Conservation (phyloP, 2,888 invertebrate genomes). For the Caenorhabditis sp. region DNA sequence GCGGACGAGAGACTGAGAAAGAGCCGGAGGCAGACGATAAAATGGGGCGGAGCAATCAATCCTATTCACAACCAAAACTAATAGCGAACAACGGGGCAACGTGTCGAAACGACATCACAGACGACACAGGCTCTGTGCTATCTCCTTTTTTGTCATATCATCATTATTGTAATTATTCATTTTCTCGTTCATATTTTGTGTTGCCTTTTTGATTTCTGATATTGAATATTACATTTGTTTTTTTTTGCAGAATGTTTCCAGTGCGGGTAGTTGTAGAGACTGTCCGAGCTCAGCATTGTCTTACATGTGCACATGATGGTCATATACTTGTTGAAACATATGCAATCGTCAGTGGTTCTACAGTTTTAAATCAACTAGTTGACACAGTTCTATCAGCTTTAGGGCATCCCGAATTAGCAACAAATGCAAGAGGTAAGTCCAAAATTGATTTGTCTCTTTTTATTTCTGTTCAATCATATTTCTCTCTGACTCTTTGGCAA, state of each 20-base stretch:
- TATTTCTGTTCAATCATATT: not conserved
- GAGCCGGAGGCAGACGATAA: not conserved
- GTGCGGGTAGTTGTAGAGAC: slow-evolving; percentile 91
- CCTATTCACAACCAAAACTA: slow-evolving; percentile 4
- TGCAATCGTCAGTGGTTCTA: slow-evolving; percentile 81
- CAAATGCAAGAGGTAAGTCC: slow-evolving; percentile 73
- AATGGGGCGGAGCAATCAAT: not conserved
- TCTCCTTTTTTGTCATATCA: not conserved
- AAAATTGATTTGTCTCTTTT: not conserved
- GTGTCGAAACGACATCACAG: not conserved
- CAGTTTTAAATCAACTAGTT: slow-evolving; percentile 77
- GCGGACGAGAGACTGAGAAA: slow-evolving; percentile 7
- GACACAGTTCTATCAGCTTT: slow-evolving; percentile 88
- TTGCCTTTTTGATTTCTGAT: not conserved
- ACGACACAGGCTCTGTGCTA: not conserved
- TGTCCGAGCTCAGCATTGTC: slow-evolving; percentile 66
- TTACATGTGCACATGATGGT: slow-evolving; percentile 69
- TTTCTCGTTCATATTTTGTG: not conserved
- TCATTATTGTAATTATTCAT: not conserved
- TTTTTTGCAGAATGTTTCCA: slow-evolving; percentile 74
- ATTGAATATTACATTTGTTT: not conserved
- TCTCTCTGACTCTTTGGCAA: not conserved
- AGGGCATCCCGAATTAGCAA: slow-evolving; percentile 78
- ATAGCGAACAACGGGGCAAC: not conserved
- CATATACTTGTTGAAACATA: slow-evolving; percentile 80